Evolutionary conservation across 2,797 vertebrate species (phyloP), one percentile per base, ranked within the genome.

Genomic region (Buphagus erythrorhynchus): DNA sequence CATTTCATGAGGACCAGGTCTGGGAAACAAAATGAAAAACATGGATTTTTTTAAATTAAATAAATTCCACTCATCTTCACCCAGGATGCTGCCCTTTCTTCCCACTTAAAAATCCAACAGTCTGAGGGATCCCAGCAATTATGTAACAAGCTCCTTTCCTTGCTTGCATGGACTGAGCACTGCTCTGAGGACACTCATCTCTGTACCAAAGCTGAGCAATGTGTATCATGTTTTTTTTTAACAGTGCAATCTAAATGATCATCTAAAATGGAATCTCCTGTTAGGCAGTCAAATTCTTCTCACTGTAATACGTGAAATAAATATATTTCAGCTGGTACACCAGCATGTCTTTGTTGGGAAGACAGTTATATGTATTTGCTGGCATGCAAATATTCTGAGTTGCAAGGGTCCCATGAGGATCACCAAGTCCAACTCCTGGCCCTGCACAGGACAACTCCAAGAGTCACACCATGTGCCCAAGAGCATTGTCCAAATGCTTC

Each of bases 11-110:
- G 97, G 90, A 46, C 97, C 98, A 33, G 97, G 25, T 63, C 99
- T 99, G 93, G 28, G 95, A 98, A 96, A 95, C 16, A 98, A 97
- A 97, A 94, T 6, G 4, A 94, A 84, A 96, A 88, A 57, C 43
- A 90, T 13, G 2, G 11, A 6, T 65, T 52, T 77, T 51, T 87
- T 65, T 5, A n/a, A 15, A 31, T 76, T 26, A 68, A 92, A 88
- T 4, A 38, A 71, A 71, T 46, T 8, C 45, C 2, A 4, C 2
- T 33, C 8, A 26, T 57, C 11, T 29, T 76, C 71, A 12, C 26
- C 13, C 42, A 28, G 4, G 19, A 71, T 65, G 68, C 67, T 81
- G 7, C 26, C 9, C 42, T 54, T 90, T 80, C 45, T 83, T 49
- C 35, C 51, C 2, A 0, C n/a, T 69, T 57, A 29, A 43, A 80